Conservation (phyloP, 2,113 vertebrate species). For the Lamprologus tigripictilis region DNA sequence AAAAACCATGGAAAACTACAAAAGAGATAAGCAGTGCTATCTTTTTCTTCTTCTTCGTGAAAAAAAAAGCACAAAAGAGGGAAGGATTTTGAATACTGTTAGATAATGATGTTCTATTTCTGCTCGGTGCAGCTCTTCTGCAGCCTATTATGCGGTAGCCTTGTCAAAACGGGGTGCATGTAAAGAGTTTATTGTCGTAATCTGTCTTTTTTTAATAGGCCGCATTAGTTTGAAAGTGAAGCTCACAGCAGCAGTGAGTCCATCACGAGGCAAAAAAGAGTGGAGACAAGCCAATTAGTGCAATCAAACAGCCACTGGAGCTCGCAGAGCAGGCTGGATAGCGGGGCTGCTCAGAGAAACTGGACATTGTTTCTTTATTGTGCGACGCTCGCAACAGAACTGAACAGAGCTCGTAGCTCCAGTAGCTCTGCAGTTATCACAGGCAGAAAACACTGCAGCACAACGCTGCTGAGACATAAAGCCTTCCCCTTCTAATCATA, state of each 20-base stretch:
- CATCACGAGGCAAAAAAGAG: slow-evolving; percentile 1
- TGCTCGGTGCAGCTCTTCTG: not conserved
- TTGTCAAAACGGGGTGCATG: not conserved
- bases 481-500: slow-evolving; percentile 46
- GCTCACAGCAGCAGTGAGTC: not conserved
- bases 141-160: not conserved
- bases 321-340: not conserved
- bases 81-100: not conserved
- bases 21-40: not conserved
- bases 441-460: not conserved
- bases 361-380: slow-evolving; percentile 25
- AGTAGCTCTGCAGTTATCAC: not conserved
- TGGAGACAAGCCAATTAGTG: slow-evolving; percentile 45
- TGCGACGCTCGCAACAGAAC: not conserved
- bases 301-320: slow-evolving; percentile 31
- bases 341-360: slow-evolving; percentile 17
- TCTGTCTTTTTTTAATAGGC: slow-evolving; percentile 13
- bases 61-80: not conserved
- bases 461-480: not conserved
- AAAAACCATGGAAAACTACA: not conserved
- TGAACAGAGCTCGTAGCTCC: not conserved
- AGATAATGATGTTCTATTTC: slow-evolving; percentile 17
- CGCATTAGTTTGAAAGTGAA: not conserved
- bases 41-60: not conserved
- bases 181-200: not conserved